Evolutionary conservation across 2,888 invertebrate genomes (phyloP), one percentile per base, ranked within the genome.

Genomic region (Eristalis pertinax): DNA sequence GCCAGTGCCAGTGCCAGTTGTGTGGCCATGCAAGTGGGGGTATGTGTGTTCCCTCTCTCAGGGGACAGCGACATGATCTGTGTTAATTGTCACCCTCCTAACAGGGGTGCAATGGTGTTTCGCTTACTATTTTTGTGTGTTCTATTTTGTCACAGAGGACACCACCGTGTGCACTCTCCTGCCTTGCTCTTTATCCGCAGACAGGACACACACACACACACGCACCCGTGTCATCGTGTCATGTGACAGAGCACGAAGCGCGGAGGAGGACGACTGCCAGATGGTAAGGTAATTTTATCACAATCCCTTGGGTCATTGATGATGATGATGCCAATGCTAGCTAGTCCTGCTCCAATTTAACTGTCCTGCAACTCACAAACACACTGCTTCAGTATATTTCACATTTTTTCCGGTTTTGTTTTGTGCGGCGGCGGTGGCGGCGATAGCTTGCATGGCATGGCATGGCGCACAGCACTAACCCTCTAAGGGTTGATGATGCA

Each of bases 231-330:
- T 29, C 26, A 32, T 8, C n/a, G 32, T 29, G 24, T 38, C 35
- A 64, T 15, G 50, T 19, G 29, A 5, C 26, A 22, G n/a, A 38
- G 64, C 5, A 32, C 32, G 10, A 8, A 32, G 56, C 68, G 26
- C 41, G 70, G 65, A 67, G 75, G 76, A 82, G 86, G 84, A 75
- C 13, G 41, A 43, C 19, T 19, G 50, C 26, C 87, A 87, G 87
- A 87, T 87, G 87, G 87, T 80, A 80, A 87, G 87, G 87, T 87
- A 84, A 87, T 87, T 87, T 87, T 84, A 87, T 87, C 87, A 84
- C 79, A 87, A 84, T 87, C 87, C 87, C 87, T 68, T 87, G 87
- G 84, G 87, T 87, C 87, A 87, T 87, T 87, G 84, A 86, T 82
- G 86, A 84, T 80, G 87, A 78, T 79, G 74, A 60, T 70, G 58